These are phyloP conservation scores for Sebastes trivittatus DNA, from an alignment of 2,797 vertebrate species.

Conservation along the genomic window DNA sequence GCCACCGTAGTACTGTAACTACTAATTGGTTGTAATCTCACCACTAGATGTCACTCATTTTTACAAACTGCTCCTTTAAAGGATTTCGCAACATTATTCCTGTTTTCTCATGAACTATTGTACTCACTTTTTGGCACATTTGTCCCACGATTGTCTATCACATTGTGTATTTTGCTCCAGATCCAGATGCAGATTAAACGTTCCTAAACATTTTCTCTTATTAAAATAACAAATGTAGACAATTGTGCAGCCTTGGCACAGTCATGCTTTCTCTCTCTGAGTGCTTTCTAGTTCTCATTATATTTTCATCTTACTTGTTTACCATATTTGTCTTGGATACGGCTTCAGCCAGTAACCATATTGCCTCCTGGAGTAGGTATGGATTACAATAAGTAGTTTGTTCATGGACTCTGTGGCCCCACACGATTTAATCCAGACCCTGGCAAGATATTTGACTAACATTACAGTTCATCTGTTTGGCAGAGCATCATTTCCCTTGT, in stretches of 20 bases:
- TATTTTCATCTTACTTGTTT: conserved; percentile 45
- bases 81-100: neutral
- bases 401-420: conserved; percentile 15
- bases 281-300: conserved; percentile 4
- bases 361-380: conserved; percentile 32
- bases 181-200: conserved; percentile 39
- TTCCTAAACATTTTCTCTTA: conserved; percentile 40
- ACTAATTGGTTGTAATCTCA: no score
- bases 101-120: conserved; percentile 24
- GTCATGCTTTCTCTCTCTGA: neutral
- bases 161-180: conserved; percentile 32
- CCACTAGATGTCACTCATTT: no score
- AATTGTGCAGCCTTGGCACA: conserved; percentile 21
- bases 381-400: conserved; percentile 28
- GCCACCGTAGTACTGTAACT: no score
- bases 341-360: conserved; percentile 14
- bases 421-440: conserved; percentile 23
- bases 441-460: conserved; percentile 9
- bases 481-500: conserved; percentile 12
- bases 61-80: no score
- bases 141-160: conserved; percentile 2
- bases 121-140: neutral
- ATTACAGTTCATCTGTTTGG: conserved; percentile 24
- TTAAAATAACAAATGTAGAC: conserved; percentile 37
- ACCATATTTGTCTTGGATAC: conserved; percentile 47